Conservation (phyloP, 2,113 vertebrate species). For the Myrmecobius fasciatus region DNA sequence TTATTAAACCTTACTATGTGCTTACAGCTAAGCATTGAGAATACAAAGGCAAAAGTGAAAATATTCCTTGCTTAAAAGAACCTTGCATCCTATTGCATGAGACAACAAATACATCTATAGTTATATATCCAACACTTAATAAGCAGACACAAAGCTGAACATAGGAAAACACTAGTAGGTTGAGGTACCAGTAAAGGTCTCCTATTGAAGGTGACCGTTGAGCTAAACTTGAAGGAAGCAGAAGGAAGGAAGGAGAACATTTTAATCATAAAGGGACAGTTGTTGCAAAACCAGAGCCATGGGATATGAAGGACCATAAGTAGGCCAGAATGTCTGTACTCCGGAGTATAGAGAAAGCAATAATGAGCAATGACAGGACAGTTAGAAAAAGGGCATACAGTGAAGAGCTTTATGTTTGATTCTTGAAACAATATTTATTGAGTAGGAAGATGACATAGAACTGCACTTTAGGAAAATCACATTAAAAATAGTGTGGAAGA, state of each 20-base stretch:
- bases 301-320: not conserved
- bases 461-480: not conserved
- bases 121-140: not conserved
- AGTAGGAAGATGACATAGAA: not conserved
- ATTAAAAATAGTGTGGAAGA: not conserved
- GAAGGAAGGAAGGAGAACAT: not conserved
- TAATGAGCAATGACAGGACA: not conserved
- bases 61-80: not conserved
- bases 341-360: not conserved
- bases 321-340: not conserved
- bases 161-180: not conserved
- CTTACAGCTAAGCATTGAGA: not conserved
- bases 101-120: not conserved
- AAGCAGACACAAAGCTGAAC: not conserved
- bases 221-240: not conserved
- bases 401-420: not conserved
- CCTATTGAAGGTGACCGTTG: not conserved
- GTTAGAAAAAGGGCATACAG: not conserved
- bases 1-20: not conserved
- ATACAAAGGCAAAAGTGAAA: not conserved
- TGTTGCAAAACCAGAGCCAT: not conserved
- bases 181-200: not conserved
- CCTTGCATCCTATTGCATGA: not conserved
- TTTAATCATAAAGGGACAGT: not conserved
- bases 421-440: not conserved